Conservation (phyloP, 2,113 vertebrate genomes). For the Buteo buteo region DNA sequence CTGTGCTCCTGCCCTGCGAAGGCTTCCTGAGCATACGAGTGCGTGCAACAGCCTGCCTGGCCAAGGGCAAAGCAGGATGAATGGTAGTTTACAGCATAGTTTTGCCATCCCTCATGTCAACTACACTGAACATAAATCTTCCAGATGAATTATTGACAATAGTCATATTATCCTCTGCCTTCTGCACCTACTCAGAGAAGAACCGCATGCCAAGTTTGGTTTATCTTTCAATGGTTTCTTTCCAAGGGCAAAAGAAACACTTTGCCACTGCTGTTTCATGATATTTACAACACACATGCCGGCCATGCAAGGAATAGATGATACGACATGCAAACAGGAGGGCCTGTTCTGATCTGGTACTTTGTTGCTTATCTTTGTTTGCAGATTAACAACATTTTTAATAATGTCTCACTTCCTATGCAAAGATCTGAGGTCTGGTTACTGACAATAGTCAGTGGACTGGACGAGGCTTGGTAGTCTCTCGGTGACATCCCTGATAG, state of each 20-base stretch:
- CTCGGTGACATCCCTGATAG: too few species aligned
- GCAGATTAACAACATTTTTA: neutral
- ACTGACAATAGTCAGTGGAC: neutral
- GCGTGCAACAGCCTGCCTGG: neutral
- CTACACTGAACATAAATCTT: neutral
- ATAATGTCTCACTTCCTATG: neutral
- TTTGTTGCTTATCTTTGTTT: neutral
- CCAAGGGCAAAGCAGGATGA: neutral
- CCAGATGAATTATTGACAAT: neutral
- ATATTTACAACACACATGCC: neutral
- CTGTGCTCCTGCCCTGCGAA: neutral
- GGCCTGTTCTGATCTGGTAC: neutral
- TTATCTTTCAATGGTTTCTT: neutral
- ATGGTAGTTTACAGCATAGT: neutral
- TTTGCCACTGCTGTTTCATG: neutral
- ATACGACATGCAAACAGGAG: fast-evolving
- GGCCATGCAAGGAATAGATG: neutral
- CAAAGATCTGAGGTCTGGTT: neutral
- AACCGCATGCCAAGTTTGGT: fast-evolving
- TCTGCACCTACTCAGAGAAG: neutral
- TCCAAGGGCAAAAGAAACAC: neutral
- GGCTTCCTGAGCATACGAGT: fast-evolving
- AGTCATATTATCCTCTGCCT: neutral
- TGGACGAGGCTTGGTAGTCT: too few species aligned
- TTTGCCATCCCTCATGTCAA: neutral